These are phyloP conservation scores for Triplophysa rosa DNA, from an alignment of 2,113 vertebrate genomes.

Conservation along the genomic window DNA sequence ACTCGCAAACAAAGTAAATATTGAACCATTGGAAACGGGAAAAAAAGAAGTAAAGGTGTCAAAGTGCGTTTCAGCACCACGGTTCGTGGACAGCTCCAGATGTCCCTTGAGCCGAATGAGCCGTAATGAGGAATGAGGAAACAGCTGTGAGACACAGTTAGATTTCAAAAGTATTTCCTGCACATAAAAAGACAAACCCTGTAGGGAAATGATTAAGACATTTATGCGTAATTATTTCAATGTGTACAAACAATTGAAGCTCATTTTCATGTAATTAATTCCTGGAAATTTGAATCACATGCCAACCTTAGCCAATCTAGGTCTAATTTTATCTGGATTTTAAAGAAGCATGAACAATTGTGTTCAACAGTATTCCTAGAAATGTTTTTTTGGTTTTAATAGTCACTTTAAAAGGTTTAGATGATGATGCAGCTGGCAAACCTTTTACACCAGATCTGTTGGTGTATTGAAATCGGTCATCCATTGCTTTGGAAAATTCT, in stretches of 20 bases:
- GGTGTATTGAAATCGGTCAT: neutral
- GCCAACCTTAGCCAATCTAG: no score
- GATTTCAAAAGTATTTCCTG: neutral
- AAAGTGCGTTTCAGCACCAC: conserved; percentile 13
- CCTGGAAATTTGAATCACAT: conserved; percentile 1
- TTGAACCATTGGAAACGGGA: neutral
- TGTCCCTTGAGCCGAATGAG: neutral
- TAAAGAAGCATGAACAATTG: neutral
- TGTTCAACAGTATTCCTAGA: neutral
- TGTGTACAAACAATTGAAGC: neutral
- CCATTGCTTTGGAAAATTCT: no score
- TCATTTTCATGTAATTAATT: neutral
- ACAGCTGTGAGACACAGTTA: neutral
- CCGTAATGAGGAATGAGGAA: neutral
- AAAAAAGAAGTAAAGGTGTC: neutral
- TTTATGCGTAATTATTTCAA: neutral
- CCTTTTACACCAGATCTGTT: neutral
- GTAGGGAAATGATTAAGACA: neutral
- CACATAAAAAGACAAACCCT: neutral
- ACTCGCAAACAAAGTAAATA: neutral
- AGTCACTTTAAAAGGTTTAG: neutral
- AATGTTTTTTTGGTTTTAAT: neutral
- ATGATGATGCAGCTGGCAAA: neutral
- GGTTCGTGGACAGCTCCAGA: neutral
- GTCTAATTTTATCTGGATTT: neutral